Evolutionary conservation across 2,888 invertebrate species (phyloP).

Genomic region (Gryllus longicercus): DNA sequence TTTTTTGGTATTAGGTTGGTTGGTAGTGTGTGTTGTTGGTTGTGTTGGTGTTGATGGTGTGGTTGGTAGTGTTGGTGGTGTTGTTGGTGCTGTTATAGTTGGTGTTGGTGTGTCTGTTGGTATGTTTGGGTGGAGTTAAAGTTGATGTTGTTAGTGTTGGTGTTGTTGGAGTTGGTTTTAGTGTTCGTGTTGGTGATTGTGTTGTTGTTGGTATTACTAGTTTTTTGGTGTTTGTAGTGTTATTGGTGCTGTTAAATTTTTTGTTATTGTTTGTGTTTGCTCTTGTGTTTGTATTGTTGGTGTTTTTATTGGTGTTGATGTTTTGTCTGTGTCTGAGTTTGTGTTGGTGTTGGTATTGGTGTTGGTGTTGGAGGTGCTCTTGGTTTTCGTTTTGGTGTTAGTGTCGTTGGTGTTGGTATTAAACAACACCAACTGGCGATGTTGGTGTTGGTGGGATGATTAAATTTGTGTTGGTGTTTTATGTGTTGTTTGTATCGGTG

Average conservation of each 20-base stretch:
- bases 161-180: too few relatives aligned
- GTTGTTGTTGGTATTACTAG: neutral
- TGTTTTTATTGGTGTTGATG: too few relatives aligned
- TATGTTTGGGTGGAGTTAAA: neutral
- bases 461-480: too few relatives aligned
- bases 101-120: neutral
- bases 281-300: neutral
- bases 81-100: neutral
- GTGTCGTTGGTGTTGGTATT: too few relatives aligned
- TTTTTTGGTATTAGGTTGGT: neutral
- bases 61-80: neutral
- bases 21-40: neutral
- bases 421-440: too few relatives aligned
- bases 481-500: too few relatives aligned
- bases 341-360: too few relatives aligned
- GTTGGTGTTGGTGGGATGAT: too few relatives aligned
- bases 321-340: too few relatives aligned
- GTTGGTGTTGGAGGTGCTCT: too few relatives aligned
- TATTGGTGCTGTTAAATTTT: neutral
- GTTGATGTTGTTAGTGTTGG: neutral
- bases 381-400: too few relatives aligned
- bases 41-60: too few relatives aligned
- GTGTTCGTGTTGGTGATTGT: neutral
- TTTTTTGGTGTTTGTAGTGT: neutral
- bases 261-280: neutral